Percentiles rank a stretch among this genome's conserved stretches.
Conservation (phyloP, 2,113 vertebrate genomes). For the Piprites chloris region DNA sequence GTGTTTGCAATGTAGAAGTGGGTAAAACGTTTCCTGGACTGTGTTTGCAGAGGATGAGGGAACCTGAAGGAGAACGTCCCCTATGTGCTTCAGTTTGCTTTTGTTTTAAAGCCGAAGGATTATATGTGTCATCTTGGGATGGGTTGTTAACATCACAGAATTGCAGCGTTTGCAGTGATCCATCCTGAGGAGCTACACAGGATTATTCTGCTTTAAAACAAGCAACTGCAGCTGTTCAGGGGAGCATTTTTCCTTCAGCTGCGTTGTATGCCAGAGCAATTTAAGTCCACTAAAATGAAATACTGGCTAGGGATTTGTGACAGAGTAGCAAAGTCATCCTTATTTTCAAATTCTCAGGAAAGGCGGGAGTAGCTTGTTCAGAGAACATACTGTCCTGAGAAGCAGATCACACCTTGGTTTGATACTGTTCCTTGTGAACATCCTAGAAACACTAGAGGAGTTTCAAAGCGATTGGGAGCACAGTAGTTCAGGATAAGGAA, state of each 20-base stretch:
- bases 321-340: not conserved
- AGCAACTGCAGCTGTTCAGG: not conserved
- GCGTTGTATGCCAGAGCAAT: not conserved
- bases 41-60: not conserved
- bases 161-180: not conserved
- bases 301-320: constrained; percentile 7
- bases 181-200: constrained; percentile 20
- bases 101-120: constrained; percentile 34
- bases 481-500: not conserved
- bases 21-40: not conserved
- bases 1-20: not conserved
- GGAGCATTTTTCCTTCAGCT: not conserved
- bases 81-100: not conserved
- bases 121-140: constrained; percentile 13
- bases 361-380: not conserved
- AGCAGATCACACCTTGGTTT: not conserved
- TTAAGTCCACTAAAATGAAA: constrained; percentile 25
- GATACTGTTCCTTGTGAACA: not conserved
- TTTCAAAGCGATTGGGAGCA: not conserved
- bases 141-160: constrained; percentile 13
- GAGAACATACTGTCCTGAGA: not conserved
- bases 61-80: not conserved
- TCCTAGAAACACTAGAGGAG: not conserved
- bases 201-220: constrained; percentile 8
- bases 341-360: not conserved